Evolutionary conservation across 30 jellyfish, hydroid and myxozoan genomes (phyloP).

Genomic region (Phacellophora camtschatica): DNA sequence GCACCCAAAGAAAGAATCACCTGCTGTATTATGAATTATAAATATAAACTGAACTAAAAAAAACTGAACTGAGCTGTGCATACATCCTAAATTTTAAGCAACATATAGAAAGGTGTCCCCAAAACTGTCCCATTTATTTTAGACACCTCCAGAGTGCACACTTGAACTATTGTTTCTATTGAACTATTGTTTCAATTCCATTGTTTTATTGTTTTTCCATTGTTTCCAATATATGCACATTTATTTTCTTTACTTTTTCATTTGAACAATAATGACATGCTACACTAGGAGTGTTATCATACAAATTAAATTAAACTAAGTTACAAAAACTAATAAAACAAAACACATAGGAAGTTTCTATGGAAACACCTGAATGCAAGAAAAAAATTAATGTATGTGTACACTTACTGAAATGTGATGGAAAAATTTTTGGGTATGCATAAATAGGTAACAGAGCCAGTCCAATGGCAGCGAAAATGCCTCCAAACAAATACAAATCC

Average conservation of each 20-base stretch:
- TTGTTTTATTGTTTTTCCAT: neutral
- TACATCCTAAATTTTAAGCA: too few species aligned
- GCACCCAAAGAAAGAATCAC: too few species aligned
- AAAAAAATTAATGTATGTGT: neutral
- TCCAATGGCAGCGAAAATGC: slow-evolving; percentile 13
- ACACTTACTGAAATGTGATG: slow-evolving; percentile 1
- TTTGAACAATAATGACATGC: too few species aligned
- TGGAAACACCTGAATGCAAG: neutral
- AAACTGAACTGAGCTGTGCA: too few species aligned
- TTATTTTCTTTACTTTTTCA: too few species aligned
- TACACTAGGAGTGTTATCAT: too few species aligned
- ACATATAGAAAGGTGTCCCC: neutral
- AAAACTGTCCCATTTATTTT: neutral
- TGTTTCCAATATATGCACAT: too few species aligned
- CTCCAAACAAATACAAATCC: slow-evolving; percentile 7
- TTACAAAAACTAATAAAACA: neutral
- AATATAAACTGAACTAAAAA: too few species aligned
- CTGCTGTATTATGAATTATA: too few species aligned
- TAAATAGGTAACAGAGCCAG: slow-evolving; percentile 14
- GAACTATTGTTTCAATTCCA: neutral
- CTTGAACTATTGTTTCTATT: neutral
- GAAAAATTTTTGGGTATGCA: slow-evolving; percentile 7
- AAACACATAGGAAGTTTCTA: neutral
- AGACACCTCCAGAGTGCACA: neutral
- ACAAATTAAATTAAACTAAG: too few species aligned